Conservation (phyloP, 2,888 invertebrate species). For the Ligdia adustata region DNA sequence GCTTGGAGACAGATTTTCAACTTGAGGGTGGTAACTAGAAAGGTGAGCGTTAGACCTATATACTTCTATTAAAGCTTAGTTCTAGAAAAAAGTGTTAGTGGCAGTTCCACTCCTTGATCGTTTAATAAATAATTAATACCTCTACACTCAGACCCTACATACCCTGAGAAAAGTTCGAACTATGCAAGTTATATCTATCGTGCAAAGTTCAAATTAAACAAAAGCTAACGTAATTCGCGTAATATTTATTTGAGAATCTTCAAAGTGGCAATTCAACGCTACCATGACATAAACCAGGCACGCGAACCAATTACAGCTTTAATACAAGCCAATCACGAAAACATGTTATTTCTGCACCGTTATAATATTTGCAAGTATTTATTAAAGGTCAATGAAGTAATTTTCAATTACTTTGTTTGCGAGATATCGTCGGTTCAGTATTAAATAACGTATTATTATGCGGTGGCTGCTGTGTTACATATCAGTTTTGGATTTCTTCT, state of each 20-base stretch:
- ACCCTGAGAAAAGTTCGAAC: no score
- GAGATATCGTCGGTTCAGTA: constrained; percentile 7
- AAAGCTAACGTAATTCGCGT: no score
- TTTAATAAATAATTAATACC: no score
- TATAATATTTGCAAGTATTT: constrained; percentile 25
- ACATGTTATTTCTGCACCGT: constrained; percentile 19
- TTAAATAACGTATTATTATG: constrained; percentile 8
- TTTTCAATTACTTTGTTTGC: constrained; percentile 31
- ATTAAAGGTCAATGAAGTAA: constrained; percentile 26
- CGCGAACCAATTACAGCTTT: constrained; percentile 21
- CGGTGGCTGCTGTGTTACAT: constrained; percentile 6
- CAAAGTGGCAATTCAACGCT: neutral
- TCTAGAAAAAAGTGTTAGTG: no score
- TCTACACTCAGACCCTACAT: no score
- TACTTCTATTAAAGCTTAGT: no score
- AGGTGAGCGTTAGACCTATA: no score
- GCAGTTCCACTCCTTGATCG: no score
- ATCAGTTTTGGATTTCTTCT: constrained; percentile 7
- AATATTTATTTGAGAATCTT: constrained; percentile 7
- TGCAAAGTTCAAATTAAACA: no score
- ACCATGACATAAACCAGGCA: constrained; percentile 3
- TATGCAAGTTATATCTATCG: no score
- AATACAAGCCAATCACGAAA: constrained; percentile 25
- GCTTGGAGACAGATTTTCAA: no score
- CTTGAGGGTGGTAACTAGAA: no score